phyloP scores from a whole-genome alignment of 2,888 invertebrate genomes.

The Dolichopus griseipennis region DNA sequence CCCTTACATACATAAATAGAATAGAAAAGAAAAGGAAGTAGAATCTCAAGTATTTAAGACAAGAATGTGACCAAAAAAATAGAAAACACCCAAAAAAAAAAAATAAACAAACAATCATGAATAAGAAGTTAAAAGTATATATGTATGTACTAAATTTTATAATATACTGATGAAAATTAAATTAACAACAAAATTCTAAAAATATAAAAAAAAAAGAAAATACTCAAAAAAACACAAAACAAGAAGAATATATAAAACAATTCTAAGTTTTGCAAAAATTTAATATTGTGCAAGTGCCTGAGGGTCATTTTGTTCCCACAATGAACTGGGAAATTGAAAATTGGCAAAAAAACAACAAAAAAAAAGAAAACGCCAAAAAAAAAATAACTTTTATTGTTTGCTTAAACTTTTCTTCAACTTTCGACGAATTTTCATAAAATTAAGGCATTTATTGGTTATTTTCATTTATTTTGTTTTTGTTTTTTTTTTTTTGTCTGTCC shows the following conservation, averaged over 20 bases:
- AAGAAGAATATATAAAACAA: too few relatives aligned
- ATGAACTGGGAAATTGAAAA: not conserved
- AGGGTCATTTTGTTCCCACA: not conserved
- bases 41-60: too few relatives aligned
- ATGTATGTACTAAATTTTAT: too few relatives aligned
- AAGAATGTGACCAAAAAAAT: not conserved
- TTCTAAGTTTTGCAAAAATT: not conserved
- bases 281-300: not conserved
- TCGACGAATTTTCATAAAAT: not conserved
- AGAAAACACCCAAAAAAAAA: constrained; percentile 5
- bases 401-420: not conserved
- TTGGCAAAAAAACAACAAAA: not conserved
- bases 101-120: not conserved
- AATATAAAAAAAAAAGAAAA: not conserved
- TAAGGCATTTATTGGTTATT: constrained; percentile 6
- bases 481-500: not conserved
- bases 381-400: not conserved
- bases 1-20: too few relatives aligned
- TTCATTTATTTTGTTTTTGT: too few relatives aligned
- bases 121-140: not conserved
- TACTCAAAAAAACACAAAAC: not conserved
- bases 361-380: not conserved
- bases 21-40: too few relatives aligned
- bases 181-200: not conserved
- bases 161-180: too few relatives aligned